Evolutionary conservation across 1,140 invertebrate genomes (phyloP).

Genomic region (Zaprionus taronus): DNA sequence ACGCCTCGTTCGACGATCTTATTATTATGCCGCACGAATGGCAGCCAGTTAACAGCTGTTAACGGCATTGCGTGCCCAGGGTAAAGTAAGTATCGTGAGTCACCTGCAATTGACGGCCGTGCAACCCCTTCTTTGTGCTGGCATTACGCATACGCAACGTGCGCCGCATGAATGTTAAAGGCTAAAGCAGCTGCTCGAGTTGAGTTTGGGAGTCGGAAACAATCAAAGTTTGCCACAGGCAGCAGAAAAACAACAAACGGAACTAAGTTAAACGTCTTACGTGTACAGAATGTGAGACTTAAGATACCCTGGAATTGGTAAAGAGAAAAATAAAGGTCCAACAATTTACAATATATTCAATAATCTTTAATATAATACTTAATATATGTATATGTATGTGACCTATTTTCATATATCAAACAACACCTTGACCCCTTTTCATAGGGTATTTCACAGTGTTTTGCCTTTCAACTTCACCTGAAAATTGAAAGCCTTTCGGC

Average conservation of each 20-base stretch:
- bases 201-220: conserved; percentile 36
- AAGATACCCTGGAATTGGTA: not conserved
- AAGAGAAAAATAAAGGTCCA: not conserved
- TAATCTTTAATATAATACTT: not conserved
- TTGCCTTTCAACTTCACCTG: conserved; percentile 36
- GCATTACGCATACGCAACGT: conserved; percentile 74
- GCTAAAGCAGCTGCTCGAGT: conserved; percentile 43
- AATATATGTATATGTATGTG: too few relatives aligned
- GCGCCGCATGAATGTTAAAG: conserved; percentile 41
- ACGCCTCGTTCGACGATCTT: conserved; percentile 20
- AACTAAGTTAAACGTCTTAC: not conserved
- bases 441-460: conserved; percentile 35
- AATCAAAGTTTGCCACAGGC: conserved; percentile 72
- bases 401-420: too few relatives aligned
- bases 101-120: conserved; percentile 77
- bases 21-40: conserved; percentile 80
- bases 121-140: conserved; percentile 30
- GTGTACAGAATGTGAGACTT: not conserved
- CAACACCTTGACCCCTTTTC: not conserved
- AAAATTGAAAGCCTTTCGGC: conserved; percentile 48
- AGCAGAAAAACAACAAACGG: conserved; percentile 5
- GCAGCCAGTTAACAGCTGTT: conserved; percentile 77
- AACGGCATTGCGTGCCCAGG: conserved; percentile 62
- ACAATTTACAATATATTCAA: not conserved
- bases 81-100: conserved; percentile 50